These are phyloP conservation scores for Rhinoderma darwinii DNA, from an alignment of 2,113 vertebrate genomes.

Conservation along the genomic window DNA sequence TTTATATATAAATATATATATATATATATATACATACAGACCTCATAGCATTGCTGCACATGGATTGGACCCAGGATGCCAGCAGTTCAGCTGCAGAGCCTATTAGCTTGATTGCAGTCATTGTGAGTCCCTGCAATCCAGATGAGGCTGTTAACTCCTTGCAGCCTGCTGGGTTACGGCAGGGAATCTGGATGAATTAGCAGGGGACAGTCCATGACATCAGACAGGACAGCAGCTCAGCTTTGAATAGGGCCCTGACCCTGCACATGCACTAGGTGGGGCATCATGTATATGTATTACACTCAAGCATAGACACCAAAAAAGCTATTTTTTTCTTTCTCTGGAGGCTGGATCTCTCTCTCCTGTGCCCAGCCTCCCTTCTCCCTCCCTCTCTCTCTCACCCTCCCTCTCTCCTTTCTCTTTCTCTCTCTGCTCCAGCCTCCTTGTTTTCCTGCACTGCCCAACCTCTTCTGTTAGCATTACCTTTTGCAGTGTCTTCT, in stretches of 20 bases:
- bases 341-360: constrained; percentile 44
- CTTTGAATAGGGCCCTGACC: neutral
- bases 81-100: constrained; percentile 51
- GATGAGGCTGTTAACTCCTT: constrained; percentile 54
- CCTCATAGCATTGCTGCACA: constrained; percentile 20
- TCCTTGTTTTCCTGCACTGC: constrained; percentile 57
- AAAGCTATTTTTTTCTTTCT: constrained; percentile 25
- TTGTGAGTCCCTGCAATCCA: constrained; percentile 50
- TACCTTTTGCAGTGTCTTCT: constrained; percentile 53
- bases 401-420: neutral
- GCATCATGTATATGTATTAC: constrained; percentile 26
- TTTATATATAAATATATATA: too few species aligned
- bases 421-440: constrained; percentile 50
- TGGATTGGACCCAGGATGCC: constrained; percentile 8
- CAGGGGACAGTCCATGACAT: constrained; percentile 8
- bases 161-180: neutral
- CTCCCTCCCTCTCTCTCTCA: constrained; percentile 17
- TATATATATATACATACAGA: neutral
- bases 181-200: constrained; percentile 32
- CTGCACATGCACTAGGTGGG: constrained; percentile 54
- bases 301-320: constrained; percentile 24
- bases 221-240: neutral
- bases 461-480: constrained; percentile 47
- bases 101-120: constrained; percentile 57
- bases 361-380: constrained; percentile 35